These are phyloP conservation scores for Hyalella azteca DNA, from an alignment of 2,888 invertebrate species.

Conservation along the genomic window DNA sequence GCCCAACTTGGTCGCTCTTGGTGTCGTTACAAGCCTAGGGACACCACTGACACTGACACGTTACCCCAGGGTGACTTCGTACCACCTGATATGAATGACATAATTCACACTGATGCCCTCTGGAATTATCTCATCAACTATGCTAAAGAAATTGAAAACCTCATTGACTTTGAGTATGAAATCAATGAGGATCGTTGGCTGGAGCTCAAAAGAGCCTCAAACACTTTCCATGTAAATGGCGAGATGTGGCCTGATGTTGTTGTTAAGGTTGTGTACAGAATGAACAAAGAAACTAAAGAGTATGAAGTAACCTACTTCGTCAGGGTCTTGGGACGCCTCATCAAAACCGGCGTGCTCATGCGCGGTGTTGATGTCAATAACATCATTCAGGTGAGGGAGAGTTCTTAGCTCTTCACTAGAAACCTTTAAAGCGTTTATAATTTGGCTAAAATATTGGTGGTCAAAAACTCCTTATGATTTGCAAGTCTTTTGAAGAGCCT, in stretches of 20 bases:
- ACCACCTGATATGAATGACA: slow-evolving; percentile 41
- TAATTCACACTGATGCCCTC: slow-evolving; percentile 35
- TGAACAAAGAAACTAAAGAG: slow-evolving; percentile 39
- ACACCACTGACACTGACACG: slow-evolving; percentile 8
- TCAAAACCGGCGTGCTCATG: slow-evolving; percentile 43
- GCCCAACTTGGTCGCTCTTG: slow-evolving; percentile 37
- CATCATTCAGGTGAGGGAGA: slow-evolving; percentile 38
- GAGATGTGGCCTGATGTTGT: slow-evolving; percentile 51
- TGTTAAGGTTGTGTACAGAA: slow-evolving; percentile 49
- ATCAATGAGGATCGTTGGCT: slow-evolving; percentile 56
- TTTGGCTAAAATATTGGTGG: too few relatives aligned
- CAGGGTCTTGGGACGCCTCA: slow-evolving; percentile 44
- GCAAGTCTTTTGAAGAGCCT: too few relatives aligned
- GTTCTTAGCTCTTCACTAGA: too few relatives aligned
- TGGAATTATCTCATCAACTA: slow-evolving; percentile 51
- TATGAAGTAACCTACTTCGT: slow-evolving; percentile 46
- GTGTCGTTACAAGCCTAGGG: slow-evolving; percentile 30
- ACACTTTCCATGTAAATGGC: slow-evolving; percentile 52
- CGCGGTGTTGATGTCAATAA: slow-evolving; percentile 46
- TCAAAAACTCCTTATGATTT: too few relatives aligned
- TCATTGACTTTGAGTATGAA: slow-evolving; percentile 50
- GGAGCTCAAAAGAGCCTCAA: slow-evolving; percentile 51
- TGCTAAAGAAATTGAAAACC: slow-evolving; percentile 42
- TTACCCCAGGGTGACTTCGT: slow-evolving; percentile 42
- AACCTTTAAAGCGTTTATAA: too few relatives aligned